Conservation (phyloP, 2,888 invertebrate species). For the Aphidoletes aphidimyza region DNA sequence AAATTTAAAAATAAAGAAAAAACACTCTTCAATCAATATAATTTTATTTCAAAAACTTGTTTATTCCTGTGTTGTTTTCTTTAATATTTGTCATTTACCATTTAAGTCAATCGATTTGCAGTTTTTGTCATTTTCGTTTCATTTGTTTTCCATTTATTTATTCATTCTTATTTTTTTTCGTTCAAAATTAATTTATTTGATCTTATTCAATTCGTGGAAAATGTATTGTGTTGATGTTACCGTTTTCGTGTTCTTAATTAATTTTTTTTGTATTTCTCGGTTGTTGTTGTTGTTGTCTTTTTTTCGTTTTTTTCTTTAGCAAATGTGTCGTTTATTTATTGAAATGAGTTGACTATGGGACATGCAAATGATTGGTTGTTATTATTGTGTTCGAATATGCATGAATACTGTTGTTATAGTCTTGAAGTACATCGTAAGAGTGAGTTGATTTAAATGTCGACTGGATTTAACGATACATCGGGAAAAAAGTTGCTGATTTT, state of each 20-base stretch:
- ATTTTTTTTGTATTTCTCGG: not conserved
- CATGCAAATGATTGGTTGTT: slow-evolving; percentile 7
- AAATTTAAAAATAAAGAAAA: not conserved
- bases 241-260: slow-evolving; percentile 12
- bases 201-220: slow-evolving; percentile 15
- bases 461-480: not conserved
- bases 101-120: slow-evolving; percentile 17
- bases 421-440: not conserved
- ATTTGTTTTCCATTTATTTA: not conserved
- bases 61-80: slow-evolving; percentile 45
- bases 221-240: not conserved
- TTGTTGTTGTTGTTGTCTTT: not conserved
- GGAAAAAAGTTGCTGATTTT: not conserved
- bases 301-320: not conserved
- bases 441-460: not conserved
- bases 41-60: slow-evolving; percentile 32
- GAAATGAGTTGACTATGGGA: not conserved
- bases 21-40: slow-evolving; percentile 1
- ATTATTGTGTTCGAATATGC: slow-evolving; percentile 4
- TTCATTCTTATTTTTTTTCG: not conserved
- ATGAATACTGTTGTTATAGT: not conserved
- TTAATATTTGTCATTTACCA: not conserved
- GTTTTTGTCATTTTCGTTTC: slow-evolving; percentile 2
- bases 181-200: not conserved
- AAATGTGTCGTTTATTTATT: slow-evolving; percentile 6